A percentile compares a stretch with the other conserved stretches of the same genome.
Evolutionary conservation across 2,113 vertebrate genomes (phyloP).

Genomic region (Leucosticte australis): DNA sequence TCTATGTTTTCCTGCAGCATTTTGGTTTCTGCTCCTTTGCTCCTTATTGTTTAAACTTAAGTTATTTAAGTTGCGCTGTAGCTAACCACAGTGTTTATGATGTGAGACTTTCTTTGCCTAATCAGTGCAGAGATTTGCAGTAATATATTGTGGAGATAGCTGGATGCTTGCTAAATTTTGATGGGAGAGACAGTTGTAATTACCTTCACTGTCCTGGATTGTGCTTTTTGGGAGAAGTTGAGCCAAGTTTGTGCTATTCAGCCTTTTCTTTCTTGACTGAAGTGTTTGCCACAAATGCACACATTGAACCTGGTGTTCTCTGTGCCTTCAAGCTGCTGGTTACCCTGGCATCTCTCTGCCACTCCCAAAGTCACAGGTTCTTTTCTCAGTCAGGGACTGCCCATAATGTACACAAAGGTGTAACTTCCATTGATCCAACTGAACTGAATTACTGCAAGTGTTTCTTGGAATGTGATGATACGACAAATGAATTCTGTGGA

Average conservation of each 20-base stretch:
- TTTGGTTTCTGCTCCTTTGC: background rate
- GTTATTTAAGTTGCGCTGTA: background rate
- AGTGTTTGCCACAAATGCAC: background rate
- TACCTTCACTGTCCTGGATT: background rate
- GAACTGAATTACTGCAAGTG: background rate
- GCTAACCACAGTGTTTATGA: background rate
- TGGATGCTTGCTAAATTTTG: background rate
- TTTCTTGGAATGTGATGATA: background rate
- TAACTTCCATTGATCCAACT: background rate
- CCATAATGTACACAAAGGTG: rapidly evolving
- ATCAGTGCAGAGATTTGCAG: background rate
- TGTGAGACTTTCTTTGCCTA: background rate
- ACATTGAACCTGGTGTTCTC: background rate
- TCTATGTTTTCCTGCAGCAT: background rate
- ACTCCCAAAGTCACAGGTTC: background rate
- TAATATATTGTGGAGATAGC: background rate
- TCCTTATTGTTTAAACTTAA: background rate
- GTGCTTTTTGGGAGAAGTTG: background rate
- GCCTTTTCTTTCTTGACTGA: background rate
- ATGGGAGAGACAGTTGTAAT: background rate
- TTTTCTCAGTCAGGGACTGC: background rate
- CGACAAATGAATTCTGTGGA: background rate
- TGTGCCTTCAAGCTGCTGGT: background rate
- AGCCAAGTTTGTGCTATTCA: background rate
- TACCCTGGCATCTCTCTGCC: background rate